Evolutionary conservation across 1,140 invertebrate genomes (phyloP).

Genomic region (Onthophagus taurus): DNA sequence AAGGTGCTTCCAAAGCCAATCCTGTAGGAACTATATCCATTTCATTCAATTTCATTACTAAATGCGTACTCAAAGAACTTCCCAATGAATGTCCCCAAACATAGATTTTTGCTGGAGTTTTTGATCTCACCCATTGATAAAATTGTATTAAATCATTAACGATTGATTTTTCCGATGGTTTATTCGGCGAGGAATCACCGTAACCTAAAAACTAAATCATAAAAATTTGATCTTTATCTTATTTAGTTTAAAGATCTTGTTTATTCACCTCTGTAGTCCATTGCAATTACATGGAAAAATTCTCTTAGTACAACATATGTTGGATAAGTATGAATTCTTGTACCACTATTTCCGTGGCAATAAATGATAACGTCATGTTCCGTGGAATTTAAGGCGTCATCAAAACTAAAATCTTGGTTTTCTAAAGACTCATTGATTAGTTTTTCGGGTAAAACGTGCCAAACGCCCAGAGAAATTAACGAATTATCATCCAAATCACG

Average conservation of each 20-base stretch:
- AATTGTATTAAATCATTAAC: constrained; percentile 70
- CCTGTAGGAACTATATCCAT: constrained; percentile 52
- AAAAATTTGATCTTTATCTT: too few species aligned
- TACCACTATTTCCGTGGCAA: constrained; percentile 28
- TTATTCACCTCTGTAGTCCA: constrained; percentile 79
- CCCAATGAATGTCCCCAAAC: constrained; percentile 87
- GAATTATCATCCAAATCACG: constrained; percentile 10
- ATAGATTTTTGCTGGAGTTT: constrained; percentile 47
- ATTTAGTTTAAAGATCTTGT: background rate
- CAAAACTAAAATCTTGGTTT: constrained; percentile 10
- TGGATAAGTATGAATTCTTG: constrained; percentile 18
- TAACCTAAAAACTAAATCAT: constrained; percentile 65
- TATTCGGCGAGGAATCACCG: constrained; percentile 67
- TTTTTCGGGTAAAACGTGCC: constrained; percentile 24
- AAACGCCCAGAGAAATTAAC: constrained; percentile 23
- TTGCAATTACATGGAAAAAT: constrained; percentile 65
- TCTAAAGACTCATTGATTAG: constrained; percentile 15
- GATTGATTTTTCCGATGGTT: constrained; percentile 68
- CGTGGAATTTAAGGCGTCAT: constrained; percentile 15
- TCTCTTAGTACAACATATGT: constrained; percentile 23
- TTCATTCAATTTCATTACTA: constrained; percentile 35
- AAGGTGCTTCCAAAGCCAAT: constrained; percentile 77
- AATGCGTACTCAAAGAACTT: constrained; percentile 53
- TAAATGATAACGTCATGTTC: constrained; percentile 22
- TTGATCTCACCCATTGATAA: constrained; percentile 61